Evolutionary conservation across 2,888 invertebrate genomes (phyloP), one percentile per base, ranked within the genome.

Genomic region (Bellardia bayeri): DNA sequence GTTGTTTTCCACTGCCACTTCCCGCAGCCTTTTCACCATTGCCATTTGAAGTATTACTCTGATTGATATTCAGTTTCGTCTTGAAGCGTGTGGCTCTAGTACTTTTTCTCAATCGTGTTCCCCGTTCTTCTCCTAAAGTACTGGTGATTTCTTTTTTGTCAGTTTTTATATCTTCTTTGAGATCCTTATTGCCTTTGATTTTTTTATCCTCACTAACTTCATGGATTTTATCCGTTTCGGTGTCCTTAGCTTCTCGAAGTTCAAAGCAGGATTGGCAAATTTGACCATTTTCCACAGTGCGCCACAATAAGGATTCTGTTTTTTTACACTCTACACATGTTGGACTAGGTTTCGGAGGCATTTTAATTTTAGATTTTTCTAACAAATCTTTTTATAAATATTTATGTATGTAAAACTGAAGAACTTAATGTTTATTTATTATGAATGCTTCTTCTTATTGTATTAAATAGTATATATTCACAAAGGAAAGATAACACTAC

Each of bases 261-360:
- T 95, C 95, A 87, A 96, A 95, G 91, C 97, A 97, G 75, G 96
- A 95, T 91, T 97, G 96, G 91, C 97, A 98, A 88, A 97, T 95
- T 91, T 96, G 96, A 0, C 97, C 97, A 90, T 95, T 95, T 86
- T 96, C 96, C 1, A 96, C 95, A 87, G 95, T 96, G 37, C 96
- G 96, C 97, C 97, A 98, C 85, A 97, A 94, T 13, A 96, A 94
- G 1, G 96, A 96, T 90, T 96, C 96, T 37, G 94, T 95, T 13
- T 95, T 95, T 88, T 95, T 95, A 92, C 97, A 97, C 92, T 96
- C 96, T 71, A 95, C 93, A 92, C 97, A 97, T 88, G 95, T 95
- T 16, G 96, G 96, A 6, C 83, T 84, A 8, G 82, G 37, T 84
- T 91, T 90, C 5, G 90, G 90, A 8, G 91, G 87, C 91, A 91